Evolutionary conservation across 2,888 invertebrate species (phyloP).

Genomic region (Apomyelois bistriatella): DNA sequence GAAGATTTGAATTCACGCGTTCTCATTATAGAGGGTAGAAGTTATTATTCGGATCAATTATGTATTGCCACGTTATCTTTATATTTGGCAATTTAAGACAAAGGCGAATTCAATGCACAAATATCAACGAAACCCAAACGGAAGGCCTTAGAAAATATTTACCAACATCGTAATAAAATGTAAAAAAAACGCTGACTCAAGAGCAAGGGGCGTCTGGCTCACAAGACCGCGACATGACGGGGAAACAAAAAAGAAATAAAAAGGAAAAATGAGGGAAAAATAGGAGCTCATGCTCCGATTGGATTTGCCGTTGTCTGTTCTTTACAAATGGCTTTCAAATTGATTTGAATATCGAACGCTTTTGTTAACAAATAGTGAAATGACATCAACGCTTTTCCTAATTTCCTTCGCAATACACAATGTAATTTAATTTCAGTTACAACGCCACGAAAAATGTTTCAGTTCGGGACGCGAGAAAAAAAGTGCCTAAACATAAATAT

Average conservation of each 20-base stretch:
- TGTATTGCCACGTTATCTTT: too few relatives aligned
- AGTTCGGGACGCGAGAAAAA: slow-evolving; percentile 16
- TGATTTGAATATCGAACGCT: slow-evolving; percentile 67
- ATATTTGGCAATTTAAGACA: too few relatives aligned
- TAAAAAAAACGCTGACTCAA: slow-evolving; percentile 72
- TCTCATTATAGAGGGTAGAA: not conserved
- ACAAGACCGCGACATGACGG: slow-evolving; percentile 73
- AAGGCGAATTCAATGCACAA: slow-evolving; percentile 26
- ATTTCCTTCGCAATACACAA: slow-evolving; percentile 14
- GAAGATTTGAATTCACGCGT: too few relatives aligned
- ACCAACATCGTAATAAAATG: slow-evolving; percentile 73
- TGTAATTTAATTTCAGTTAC: slow-evolving; percentile 8
- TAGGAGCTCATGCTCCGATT: slow-evolving; percentile 67
- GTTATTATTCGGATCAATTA: too few relatives aligned
- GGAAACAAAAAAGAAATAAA: slow-evolving; percentile 62
- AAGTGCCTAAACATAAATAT: slow-evolving; percentile 37
- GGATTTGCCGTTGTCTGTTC: slow-evolving; percentile 76
- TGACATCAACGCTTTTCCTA: slow-evolving; percentile 20
- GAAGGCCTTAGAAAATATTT: slow-evolving; percentile 69
- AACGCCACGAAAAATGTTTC: slow-evolving; percentile 2
- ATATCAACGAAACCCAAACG: slow-evolving; percentile 55
- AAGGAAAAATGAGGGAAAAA: slow-evolving; percentile 53
- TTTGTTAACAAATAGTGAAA: slow-evolving; percentile 51
- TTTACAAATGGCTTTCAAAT: slow-evolving; percentile 76
- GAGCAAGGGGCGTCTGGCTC: slow-evolving; percentile 73